Conservation (phyloP, 2,888 invertebrate genomes). For the Digitonthophagus gazella region DNA sequence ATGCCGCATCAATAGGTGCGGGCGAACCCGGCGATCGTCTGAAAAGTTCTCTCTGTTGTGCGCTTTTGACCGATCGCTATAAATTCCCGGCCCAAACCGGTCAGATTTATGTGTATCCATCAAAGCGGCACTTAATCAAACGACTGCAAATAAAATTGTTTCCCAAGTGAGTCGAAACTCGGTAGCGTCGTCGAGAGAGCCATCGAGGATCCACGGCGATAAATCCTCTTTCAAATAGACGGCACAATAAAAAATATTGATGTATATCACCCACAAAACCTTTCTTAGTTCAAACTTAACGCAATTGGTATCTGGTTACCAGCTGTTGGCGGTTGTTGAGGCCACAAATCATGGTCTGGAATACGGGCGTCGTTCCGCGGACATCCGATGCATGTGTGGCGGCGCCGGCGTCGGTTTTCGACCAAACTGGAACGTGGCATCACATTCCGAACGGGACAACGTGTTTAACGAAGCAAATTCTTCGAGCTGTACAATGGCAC, state of each 20-base stretch:
- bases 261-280: not conserved
- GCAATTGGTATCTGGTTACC: conserved; percentile 1
- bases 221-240: not conserved
- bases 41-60: conserved; percentile 13
- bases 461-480: not conserved
- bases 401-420: not conserved
- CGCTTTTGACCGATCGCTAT: conserved; percentile 12
- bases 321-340: conserved; percentile 11
- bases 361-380: conserved; percentile 7
- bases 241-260: not conserved
- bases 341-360: conserved; percentile 8
- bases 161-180: conserved; percentile 9
- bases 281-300: not conserved
- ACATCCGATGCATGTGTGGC: not conserved
- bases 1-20: conserved; percentile 6
- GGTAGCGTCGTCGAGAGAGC: not conserved
- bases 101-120: conserved; percentile 15
- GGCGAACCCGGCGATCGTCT: not conserved
- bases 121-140: conserved; percentile 14
- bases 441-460: not conserved
- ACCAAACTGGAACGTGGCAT: not conserved
- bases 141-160: conserved; percentile 16
- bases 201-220: not conserved
- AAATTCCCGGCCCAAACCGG: conserved; percentile 9
- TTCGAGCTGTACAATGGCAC: not conserved